Evolutionary conservation across 2,113 vertebrate species (phyloP).

Genomic region (Alces alces): DNA sequence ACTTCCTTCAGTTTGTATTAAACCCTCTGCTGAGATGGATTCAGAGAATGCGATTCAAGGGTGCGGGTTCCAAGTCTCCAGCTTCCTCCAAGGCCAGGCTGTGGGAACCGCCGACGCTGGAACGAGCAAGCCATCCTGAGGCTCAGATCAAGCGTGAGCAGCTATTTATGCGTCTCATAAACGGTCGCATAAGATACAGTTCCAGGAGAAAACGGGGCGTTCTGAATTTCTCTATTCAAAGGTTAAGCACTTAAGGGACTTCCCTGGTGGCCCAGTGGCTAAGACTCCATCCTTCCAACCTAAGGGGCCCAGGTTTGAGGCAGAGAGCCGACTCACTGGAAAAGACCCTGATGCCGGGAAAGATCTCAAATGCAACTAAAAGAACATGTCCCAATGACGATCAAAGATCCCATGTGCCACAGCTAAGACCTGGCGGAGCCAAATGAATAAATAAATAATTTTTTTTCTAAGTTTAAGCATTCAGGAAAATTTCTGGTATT

Average conservation of each 20-base stretch:
- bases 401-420: neutral
- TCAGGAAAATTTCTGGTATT: neutral
- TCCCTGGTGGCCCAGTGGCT: neutral
- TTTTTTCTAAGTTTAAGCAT: neutral
- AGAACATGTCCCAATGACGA: accelerated
- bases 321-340: neutral
- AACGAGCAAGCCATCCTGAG: neutral
- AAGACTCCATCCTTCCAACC: neutral
- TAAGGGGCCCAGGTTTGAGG: neutral
- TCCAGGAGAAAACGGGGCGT: neutral
- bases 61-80: neutral
- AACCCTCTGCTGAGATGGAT: neutral
- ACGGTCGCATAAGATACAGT: neutral
- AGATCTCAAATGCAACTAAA: neutral
- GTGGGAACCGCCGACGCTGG: neutral
- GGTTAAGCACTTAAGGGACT: neutral
- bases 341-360: neutral
- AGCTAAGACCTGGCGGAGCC: neutral
- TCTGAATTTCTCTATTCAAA: neutral
- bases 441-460: neutral
- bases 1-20: neutral
- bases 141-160: neutral
- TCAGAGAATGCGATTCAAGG: neutral
- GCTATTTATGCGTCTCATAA: neutral
- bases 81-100: neutral